A percentile compares a stretch with the other conserved stretches of the same genome.
These are phyloP conservation scores for Baccha elongata DNA, from an alignment of 2,888 invertebrate species.

Conservation along the genomic window DNA sequence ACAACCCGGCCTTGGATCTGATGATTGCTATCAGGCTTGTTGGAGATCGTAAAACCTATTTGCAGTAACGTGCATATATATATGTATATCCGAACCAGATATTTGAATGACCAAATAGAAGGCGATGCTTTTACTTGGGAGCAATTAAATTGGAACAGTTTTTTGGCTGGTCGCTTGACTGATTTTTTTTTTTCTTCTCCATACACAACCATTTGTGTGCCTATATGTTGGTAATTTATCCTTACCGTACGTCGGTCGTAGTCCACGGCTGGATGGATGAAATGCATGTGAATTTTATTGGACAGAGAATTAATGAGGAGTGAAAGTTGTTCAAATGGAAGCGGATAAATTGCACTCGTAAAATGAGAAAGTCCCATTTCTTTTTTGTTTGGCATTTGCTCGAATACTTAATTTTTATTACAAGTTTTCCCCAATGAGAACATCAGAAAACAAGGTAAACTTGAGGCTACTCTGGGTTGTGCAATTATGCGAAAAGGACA, in stretches of 20 bases:
- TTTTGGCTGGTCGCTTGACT: conserved; percentile 67
- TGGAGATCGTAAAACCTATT: conserved; percentile 68
- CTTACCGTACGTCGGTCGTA: conserved; percentile 1
- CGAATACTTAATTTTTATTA: conserved; percentile 59
- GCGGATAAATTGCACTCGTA: conserved; percentile 68
- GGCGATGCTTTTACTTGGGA: conserved; percentile 62
- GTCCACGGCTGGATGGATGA: too few species aligned
- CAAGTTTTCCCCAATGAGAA: conserved; percentile 15
- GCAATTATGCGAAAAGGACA: conserved; percentile 44
- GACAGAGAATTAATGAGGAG: conserved; percentile 69
- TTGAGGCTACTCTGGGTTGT: neutral
- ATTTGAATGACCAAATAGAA: conserved; percentile 61
- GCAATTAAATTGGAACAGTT: conserved; percentile 70
- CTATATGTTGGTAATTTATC: conserved; percentile 46
- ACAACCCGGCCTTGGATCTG: neutral
- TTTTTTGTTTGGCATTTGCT: conserved; percentile 38
- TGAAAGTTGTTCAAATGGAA: conserved; percentile 70
- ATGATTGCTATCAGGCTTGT: conserved; percentile 20
- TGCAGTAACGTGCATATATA: conserved; percentile 56
- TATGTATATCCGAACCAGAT: conserved; percentile 48
- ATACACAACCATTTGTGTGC: too few species aligned
- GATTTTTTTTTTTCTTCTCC: conserved; percentile 57
- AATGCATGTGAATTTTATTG: conserved; percentile 68
- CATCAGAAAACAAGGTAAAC: conserved; percentile 16
- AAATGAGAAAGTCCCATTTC: conserved; percentile 44